Percentiles rank a stretch among this genome's conserved stretches.
These are phyloP conservation scores for Nautilus pompilius DNA, from an alignment of 1,140 invertebrate genomes.

Conservation along the genomic window DNA sequence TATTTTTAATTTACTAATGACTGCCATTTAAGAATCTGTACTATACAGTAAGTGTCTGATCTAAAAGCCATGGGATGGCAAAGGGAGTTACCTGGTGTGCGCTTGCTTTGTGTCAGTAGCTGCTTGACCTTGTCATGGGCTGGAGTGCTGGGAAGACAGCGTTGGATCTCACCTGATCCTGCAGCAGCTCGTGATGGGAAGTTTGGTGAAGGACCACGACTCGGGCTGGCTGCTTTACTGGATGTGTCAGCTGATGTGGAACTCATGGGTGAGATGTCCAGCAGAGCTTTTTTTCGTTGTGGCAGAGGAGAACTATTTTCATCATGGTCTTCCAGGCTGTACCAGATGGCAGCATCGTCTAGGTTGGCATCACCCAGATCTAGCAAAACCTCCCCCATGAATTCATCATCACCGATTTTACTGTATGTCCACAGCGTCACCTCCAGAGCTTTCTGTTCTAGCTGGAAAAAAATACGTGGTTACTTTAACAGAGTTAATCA, in stretches of 20 bases:
- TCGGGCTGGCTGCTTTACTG: neutral
- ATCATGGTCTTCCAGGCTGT: slow-evolving; percentile 62
- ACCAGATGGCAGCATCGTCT: slow-evolving; percentile 82
- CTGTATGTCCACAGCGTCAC: slow-evolving; percentile 79
- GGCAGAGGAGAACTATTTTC: slow-evolving; percentile 44
- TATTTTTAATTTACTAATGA: neutral
- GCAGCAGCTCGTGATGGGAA: neutral
- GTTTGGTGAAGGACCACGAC: neutral
- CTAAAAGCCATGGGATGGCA: neutral
- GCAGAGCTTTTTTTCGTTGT: slow-evolving; percentile 12
- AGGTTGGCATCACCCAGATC: slow-evolving; percentile 79
- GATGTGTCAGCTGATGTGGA: neutral
- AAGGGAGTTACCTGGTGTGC: neutral
- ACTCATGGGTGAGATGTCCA: slow-evolving; percentile 3
- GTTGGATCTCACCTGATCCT: neutral
- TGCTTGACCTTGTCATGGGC: slow-evolving; percentile 9
- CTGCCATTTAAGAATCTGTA: neutral
- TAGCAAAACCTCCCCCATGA: slow-evolving; percentile 56
- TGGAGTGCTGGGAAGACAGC: slow-evolving; percentile 2
- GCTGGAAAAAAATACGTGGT: slow-evolving; percentile 16
- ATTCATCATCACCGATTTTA: slow-evolving; percentile 75
- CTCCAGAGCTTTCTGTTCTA: slow-evolving; percentile 74
- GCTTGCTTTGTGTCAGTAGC: slow-evolving; percentile 3
- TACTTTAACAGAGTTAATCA: too few relatives aligned
- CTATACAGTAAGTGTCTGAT: neutral